Evolutionary conservation across 1,140 invertebrate genomes (phyloP), one percentile per base, ranked within the genome.

Genomic region (Phymastichus coffea): DNA sequence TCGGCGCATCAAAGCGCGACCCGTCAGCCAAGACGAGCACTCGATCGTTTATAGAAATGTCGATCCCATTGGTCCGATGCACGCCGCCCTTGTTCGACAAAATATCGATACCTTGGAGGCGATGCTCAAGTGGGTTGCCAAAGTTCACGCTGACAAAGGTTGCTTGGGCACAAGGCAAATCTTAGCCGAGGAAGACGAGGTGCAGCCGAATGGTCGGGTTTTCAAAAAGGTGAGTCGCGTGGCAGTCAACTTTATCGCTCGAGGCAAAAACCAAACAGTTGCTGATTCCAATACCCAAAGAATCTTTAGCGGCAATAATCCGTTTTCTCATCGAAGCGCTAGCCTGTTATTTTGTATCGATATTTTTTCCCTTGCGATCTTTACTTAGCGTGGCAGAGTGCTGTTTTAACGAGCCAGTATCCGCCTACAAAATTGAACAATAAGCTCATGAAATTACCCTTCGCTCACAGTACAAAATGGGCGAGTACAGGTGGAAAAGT

Each of bases 181-280:
- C 48, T 81, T 98, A 4, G 88, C 88, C 44, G 95, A 97, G 75
- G 94, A 97, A 72, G 94, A 98, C 70, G 96, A 99, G 75, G 75
- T 87, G 1, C 95, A 98, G 74, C 86, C 90, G 1, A 96, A 97
- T 78, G 97, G 97, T 41, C 86, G 92, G 71, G 84, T 97, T 19
- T 99, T 99, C 71, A 98, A 98, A 80, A 99, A 99, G 84, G 88
- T 90, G 68, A 44, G 63, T 57, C n/a, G n/a, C n/a, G n/a, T n/a
- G n/a, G 19, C n/a, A n/a, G n/a, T n/a, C n/a, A n/a, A n/a, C n/a
- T n/a, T n/a, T n/a, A n/a, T n/a, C n/a, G n/a, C n/a, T n/a, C n/a
- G n/a, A n/a, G n/a, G n/a, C n/a, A n/a, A n/a, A n/a, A n/a, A n/a
- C n/a, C n/a, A n/a, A n/a, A n/a, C n/a, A n/a, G n/a, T n/a, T n/a